phyloP scores from a whole-genome alignment of 2,888 invertebrate genomes.

The Leucania comma region DNA sequence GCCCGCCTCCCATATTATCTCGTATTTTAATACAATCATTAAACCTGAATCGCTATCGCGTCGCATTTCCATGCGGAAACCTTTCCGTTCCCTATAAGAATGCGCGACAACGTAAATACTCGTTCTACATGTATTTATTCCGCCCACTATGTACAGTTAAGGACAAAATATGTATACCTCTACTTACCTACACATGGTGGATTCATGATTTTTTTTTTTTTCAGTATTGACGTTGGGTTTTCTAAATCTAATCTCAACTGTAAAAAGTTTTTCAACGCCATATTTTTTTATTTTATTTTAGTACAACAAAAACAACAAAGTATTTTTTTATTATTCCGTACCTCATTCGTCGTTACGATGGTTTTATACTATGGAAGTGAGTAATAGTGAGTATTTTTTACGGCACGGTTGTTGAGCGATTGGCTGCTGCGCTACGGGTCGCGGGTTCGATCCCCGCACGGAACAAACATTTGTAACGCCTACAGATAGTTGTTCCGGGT shows the following conservation, averaged over 20 bases:
- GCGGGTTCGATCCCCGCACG: too few relatives aligned
- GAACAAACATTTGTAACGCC: too few relatives aligned
- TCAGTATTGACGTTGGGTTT: neutral
- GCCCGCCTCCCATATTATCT: neutral
- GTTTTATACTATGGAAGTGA: too few relatives aligned
- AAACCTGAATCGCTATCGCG: constrained; percentile 19
- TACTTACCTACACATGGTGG: neutral
- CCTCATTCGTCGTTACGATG: too few relatives aligned
- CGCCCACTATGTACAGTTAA: constrained; percentile 23
- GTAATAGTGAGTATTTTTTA: too few relatives aligned
- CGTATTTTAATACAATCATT: constrained; percentile 43
- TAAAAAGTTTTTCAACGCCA: too few relatives aligned
- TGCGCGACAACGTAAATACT: constrained; percentile 11
- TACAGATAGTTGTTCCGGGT: too few relatives aligned
- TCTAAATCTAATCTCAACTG: neutral
- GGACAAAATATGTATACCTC: neutral
- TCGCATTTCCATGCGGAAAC: constrained; percentile 31
- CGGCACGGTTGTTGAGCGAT: too few relatives aligned
- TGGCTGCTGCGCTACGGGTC: too few relatives aligned
- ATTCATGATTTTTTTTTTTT: neutral
- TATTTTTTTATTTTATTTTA: too few relatives aligned
- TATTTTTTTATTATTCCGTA: too few relatives aligned
- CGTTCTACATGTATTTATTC: constrained; percentile 32
- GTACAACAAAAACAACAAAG: too few relatives aligned
- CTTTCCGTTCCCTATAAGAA: constrained; percentile 32